Evolutionary conservation across 2,888 invertebrate species (phyloP), one percentile per base, ranked within the genome.

Genomic region (Amphipoea oculea): DNA sequence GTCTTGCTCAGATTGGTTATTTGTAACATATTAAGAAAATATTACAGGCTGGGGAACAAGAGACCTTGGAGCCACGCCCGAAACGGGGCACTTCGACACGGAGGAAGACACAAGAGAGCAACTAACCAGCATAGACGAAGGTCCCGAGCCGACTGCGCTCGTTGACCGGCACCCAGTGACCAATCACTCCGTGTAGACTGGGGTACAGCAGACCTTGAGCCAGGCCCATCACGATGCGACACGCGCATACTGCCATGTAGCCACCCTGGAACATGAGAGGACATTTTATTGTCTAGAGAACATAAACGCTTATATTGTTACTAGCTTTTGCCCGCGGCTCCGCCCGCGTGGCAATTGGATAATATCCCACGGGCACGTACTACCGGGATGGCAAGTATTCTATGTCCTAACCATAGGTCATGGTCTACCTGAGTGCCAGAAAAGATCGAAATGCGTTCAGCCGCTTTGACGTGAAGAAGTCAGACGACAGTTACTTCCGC

Each of bases 101-200:
- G 20, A 12, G 29, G 3, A 40, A 7, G n/a, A 4, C 23, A 17
- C 4, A 23, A 29, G 17, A 11, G 14, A 48, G 12, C 7, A n/a
- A 70, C 85, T 88, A 86, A 97, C 97, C 97, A 72, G 98, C 97
- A 92, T 98, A 98, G 11, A 98, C 97, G 71, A 97, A 97, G 76
- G 98, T 97, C 77, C 98, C 97, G 81, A 98, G 94, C 48, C 98
- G 96, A 36, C 98, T 98, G 76, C 98, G 96, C 91, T 99, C 98
- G 1, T 96, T 93, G 0, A 97, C 95, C 0, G 98, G 98, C 0
- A 97, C 96, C 98, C 98, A 98, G 89, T 98, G 98, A 0, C 98
- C 98, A n/a, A 98, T 91, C 0, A 98, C 93, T 0, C 98, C 98
- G 86, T 98, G 98, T 0, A 98, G 94, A 72, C 97, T 97, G 0